A percentile compares a stretch with the other conserved stretches of the same genome.
phyloP scores from a whole-genome alignment of 37 sponge, comb jelly and placozoan genomes.

The Corticium candelabrum region DNA sequence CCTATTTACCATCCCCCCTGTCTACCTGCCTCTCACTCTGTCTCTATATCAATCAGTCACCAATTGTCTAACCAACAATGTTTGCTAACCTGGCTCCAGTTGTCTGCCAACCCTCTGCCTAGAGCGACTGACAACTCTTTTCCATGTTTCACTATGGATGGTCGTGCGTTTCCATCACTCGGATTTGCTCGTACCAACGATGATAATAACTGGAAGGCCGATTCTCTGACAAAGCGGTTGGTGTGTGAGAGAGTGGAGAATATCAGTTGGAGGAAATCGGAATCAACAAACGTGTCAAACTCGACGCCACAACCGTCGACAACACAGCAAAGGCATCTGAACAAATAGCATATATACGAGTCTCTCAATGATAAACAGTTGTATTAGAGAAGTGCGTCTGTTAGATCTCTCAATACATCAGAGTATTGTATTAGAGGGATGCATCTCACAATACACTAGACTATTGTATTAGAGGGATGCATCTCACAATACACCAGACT shows the following conservation, averaged over 20 bases:
- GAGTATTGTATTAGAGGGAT: too few species aligned
- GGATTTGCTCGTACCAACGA: conserved; percentile 26
- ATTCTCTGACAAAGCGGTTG: conserved; percentile 92
- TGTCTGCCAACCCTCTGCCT: conserved; percentile 71
- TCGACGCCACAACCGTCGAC: conserved; percentile 53
- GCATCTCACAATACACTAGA: too few species aligned
- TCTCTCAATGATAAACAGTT: not conserved
- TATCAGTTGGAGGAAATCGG: conserved; percentile 62
- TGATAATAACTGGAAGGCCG: conserved; percentile 46
- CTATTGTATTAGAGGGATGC: too few species aligned
- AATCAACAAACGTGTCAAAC: conserved; percentile 52
- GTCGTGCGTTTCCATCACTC: not conserved
- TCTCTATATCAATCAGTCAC: too few species aligned
- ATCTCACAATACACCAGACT: too few species aligned
- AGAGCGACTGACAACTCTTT: conserved; percentile 11
- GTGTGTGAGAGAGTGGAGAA: conserved; percentile 65
- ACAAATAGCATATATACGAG: not conserved
- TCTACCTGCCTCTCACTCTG: too few species aligned
- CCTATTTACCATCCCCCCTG: too few species aligned
- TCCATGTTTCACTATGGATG: not conserved
- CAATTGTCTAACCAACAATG: too few species aligned
- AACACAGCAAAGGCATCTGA: not conserved
- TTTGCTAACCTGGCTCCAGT: conserved; percentile 87
- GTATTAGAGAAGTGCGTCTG: too few species aligned
- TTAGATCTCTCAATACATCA: too few species aligned